Evolutionary conservation across 1,140 invertebrate species (phyloP).

Genomic region (Teleogryllus occipitalis): DNA sequence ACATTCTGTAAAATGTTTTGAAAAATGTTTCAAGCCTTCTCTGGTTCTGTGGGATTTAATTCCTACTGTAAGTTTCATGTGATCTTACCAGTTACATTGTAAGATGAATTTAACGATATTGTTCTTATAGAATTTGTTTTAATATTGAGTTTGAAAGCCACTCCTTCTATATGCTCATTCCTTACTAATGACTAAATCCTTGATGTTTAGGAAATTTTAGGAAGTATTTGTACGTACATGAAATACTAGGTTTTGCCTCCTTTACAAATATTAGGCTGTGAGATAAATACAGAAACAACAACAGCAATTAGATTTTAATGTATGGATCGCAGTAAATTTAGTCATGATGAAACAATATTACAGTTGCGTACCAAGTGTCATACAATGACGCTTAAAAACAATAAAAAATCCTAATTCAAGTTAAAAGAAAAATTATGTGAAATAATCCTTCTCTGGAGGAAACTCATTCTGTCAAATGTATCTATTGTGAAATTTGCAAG

Average conservation of each 20-base stretch:
- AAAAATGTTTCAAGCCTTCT: neutral
- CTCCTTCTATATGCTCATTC: neutral
- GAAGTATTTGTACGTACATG: neutral
- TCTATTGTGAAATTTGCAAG: too few relatives aligned
- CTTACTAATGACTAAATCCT: neutral
- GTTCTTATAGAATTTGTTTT: neutral
- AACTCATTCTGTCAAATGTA: too few relatives aligned
- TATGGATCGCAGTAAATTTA: neutral
- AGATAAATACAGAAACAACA: constrained; percentile 13
- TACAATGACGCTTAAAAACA: too few relatives aligned
- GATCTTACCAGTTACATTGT: neutral
- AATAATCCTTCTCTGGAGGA: too few relatives aligned
- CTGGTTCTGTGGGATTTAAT: neutral
- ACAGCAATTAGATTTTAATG: constrained; percentile 19
- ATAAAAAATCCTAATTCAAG: too few relatives aligned
- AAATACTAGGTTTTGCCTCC: constrained; percentile 11
- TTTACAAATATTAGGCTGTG: constrained; percentile 20
- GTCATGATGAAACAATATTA: too few relatives aligned
- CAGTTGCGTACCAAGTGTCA: too few relatives aligned
- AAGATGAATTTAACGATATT: neutral
- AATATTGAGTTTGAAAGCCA: neutral
- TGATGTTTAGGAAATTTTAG: neutral
- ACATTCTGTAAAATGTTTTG: neutral
- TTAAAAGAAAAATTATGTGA: too few relatives aligned
- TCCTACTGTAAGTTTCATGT: neutral